Conservation (phyloP, 92 coral and sea anemone genomes). For the Hydrozoanthus gracilis region DNA sequence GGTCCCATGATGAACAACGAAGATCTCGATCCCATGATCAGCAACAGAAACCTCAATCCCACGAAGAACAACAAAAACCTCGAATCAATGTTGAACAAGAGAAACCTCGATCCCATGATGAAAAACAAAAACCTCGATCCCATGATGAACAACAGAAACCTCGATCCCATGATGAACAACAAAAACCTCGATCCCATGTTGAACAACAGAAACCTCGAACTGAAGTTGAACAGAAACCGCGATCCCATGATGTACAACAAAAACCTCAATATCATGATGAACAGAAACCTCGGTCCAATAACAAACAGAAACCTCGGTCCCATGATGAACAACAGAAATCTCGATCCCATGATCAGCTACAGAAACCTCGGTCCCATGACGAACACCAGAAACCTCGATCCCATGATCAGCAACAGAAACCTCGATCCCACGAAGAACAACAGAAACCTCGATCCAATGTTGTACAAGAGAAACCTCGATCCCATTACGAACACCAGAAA, state of each 20-base stretch:
- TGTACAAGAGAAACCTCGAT: not conserved
- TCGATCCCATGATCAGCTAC: not conserved
- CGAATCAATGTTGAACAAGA: not conserved
- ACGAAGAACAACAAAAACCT: not conserved
- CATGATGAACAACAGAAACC: not conserved
- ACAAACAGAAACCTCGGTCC: not conserved
- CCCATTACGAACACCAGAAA: not conserved
- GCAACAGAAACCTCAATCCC: not conserved
- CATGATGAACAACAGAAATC: not conserved
- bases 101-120: not conserved
- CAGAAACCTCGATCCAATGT: not conserved
- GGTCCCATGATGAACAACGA: not conserved
- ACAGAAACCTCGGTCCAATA: too few relatives aligned
- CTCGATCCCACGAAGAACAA: not conserved
- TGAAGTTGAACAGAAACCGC: too few relatives aligned
- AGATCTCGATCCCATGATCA: not conserved
- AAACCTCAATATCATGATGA: not conserved
- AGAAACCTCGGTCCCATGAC: conserved; percentile 14
- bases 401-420: too few relatives aligned
- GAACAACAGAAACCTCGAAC: too few relatives aligned
- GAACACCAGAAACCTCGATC: not conserved
- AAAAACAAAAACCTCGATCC: not conserved
- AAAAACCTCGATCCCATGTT: not conserved
- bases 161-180: not conserved
- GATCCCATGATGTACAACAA: not conserved